Evolutionary conservation across 1,140 invertebrate species (phyloP).

Genomic region (Globodera ellingtonae): DNA sequence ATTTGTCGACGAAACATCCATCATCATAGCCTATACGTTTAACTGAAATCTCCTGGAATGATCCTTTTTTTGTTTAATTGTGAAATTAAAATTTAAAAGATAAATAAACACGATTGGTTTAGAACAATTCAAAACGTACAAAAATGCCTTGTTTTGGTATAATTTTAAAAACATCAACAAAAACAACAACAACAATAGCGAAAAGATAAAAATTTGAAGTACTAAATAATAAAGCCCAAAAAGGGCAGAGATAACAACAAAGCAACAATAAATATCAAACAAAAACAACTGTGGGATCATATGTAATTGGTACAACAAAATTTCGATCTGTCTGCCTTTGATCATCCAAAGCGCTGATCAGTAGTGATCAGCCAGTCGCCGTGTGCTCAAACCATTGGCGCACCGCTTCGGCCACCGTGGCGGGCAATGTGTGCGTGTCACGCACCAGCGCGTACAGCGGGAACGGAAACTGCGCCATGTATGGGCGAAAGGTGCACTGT

Average conservation of each 20-base stretch:
- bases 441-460: constrained; percentile 94
- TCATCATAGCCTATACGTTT: no score
- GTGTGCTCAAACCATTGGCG: constrained; percentile 94
- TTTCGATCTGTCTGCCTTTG: no score
- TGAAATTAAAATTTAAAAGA: no score
- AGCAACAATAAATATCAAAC: no score
- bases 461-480: constrained; percentile 94
- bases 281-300: no score
- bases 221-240: no score
- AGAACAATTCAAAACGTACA: not conserved
- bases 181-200: constrained; percentile 15
- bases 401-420: constrained; percentile 88
- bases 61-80: no score
- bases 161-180: not conserved
- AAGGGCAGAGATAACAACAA: no score
- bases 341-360: no score
- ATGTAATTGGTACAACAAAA: no score
- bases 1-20: no score
- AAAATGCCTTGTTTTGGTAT: not conserved
- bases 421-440: constrained; percentile 82
- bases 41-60: no score
- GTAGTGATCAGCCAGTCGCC: not conserved
- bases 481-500: constrained; percentile 72
- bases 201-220: constrained; percentile 3
- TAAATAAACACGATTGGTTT: not conserved